These are phyloP conservation scores for Neoniphon sammara DNA, from an alignment of 2,797 vertebrate genomes.

Conservation along the genomic window DNA sequence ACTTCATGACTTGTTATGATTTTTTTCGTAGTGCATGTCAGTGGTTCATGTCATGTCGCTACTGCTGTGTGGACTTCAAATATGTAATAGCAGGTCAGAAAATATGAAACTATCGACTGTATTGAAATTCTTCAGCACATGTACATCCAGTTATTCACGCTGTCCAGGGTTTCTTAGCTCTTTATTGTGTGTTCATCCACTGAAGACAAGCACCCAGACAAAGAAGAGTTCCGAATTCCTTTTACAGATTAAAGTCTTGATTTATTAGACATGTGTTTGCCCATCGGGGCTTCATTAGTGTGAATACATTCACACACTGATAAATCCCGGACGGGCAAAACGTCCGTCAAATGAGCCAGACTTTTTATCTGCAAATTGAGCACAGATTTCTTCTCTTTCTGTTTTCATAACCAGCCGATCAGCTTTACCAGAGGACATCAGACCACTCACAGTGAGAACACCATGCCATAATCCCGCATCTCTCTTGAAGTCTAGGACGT, in stretches of 20 bases:
- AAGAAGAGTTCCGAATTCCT: neutral
- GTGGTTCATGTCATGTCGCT: neutral
- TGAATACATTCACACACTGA: constrained; percentile 44
- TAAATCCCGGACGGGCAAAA: constrained; percentile 7
- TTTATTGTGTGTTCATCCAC: neutral
- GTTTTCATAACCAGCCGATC: constrained; percentile 13
- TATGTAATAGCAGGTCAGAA: constrained; percentile 14
- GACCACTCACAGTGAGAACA: constrained; percentile 90
- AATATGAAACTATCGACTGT: constrained; percentile 4
- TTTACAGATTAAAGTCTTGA: constrained; percentile 15
- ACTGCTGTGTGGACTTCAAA: constrained; percentile 19
- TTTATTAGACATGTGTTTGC: constrained; percentile 20
- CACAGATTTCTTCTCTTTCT: constrained; percentile 1
- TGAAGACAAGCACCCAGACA: neutral
- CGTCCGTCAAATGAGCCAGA: constrained; percentile 23
- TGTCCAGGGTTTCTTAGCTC: neutral
- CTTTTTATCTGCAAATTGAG: constrained; percentile 28
- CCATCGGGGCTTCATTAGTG: constrained; percentile 27
- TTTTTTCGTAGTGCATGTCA: neutral
- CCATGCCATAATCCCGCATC: constrained; percentile 97
- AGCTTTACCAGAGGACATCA: constrained; percentile 11
- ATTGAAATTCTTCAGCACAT: neutral
- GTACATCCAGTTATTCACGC: constrained; percentile 19
- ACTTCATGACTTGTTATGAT: too few species aligned
- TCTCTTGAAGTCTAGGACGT: constrained; percentile 97